These are phyloP conservation scores for Heliconius congener DNA, from an alignment of 1,140 invertebrate species.

Conservation along the genomic window DNA sequence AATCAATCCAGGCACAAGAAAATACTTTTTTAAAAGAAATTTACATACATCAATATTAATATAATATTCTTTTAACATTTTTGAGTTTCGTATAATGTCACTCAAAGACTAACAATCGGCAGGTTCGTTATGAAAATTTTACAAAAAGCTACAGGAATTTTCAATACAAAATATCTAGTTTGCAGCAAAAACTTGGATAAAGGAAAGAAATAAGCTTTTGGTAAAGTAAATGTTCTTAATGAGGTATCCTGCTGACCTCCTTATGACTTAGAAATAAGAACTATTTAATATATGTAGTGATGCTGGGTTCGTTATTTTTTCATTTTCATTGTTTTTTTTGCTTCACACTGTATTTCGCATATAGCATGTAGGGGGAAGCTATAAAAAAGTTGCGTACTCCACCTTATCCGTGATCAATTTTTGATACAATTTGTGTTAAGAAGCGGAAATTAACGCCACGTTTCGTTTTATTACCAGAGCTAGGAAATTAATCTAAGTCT, in stretches of 20 bases:
- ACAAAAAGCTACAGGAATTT: neutral
- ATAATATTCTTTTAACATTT: conserved; percentile 1
- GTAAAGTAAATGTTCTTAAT: neutral
- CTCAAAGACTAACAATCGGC: conserved; percentile 7
- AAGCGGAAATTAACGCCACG: too few species aligned
- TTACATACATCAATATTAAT: neutral
- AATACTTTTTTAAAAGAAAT: neutral
- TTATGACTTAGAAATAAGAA: neutral
- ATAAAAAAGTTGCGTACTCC: too few species aligned
- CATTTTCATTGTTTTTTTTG: neutral
- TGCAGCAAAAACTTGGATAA: conserved; percentile 7
- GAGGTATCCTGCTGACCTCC: neutral
- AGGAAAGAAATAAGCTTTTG: conserved; percentile 5
- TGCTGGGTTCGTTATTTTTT: neutral
- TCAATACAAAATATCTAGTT: conserved; percentile 8
- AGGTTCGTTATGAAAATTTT: conserved; percentile 1
- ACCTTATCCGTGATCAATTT: too few species aligned
- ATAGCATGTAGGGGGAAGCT: too few species aligned
- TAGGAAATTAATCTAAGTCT: too few species aligned
- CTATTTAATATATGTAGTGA: neutral
- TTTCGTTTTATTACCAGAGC: too few species aligned
- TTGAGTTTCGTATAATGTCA: neutral
- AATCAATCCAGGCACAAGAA: neutral
- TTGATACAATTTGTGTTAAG: too few species aligned
- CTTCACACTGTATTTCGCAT: too few species aligned